These are phyloP conservation scores for Synodontis membranacea DNA, from an alignment of 2,113 vertebrate species.

Conservation along the genomic window DNA sequence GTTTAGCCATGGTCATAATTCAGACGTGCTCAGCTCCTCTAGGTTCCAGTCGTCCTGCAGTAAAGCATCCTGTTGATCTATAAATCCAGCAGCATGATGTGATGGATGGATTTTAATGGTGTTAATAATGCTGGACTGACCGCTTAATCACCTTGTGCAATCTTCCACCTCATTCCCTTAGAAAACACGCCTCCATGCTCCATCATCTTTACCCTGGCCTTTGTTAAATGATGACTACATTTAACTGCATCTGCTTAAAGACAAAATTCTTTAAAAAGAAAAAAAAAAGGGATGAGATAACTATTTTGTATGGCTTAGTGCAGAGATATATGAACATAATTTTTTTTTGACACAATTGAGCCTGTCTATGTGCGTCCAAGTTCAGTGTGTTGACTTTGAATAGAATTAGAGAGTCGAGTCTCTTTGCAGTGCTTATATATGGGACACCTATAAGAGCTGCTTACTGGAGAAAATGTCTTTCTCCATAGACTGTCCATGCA, in stretches of 20 bases:
- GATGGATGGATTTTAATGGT: slow-evolving; percentile 62
- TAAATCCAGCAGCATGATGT: slow-evolving; percentile 62
- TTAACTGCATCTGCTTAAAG: background rate
- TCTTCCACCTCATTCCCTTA: slow-evolving; percentile 31
- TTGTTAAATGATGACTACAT: background rate
- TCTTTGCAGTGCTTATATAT: slow-evolving; percentile 1
- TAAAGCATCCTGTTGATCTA: slow-evolving; percentile 40
- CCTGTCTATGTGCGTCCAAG: background rate
- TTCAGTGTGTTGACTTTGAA: background rate
- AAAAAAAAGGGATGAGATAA: background rate
- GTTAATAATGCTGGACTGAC: slow-evolving; percentile 57
- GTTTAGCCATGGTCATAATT: slow-evolving; percentile 59
- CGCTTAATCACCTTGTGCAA: slow-evolving; percentile 62
- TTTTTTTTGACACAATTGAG: background rate
- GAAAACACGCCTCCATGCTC: slow-evolving; percentile 17
- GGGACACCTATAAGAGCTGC: slow-evolving; percentile 45
- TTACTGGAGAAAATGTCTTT: slow-evolving; percentile 40
- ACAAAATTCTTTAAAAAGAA: background rate
- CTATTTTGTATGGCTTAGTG: background rate
- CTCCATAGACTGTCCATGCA: slow-evolving; percentile 56
- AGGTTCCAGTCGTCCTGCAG: slow-evolving; percentile 54
- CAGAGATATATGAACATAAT: background rate
- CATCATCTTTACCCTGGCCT: background rate
- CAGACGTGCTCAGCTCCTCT: slow-evolving; percentile 45
- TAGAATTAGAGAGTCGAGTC: background rate